Percentiles rank a stretch among this genome's conserved stretches.
These are phyloP conservation scores for Lipophrys pholis DNA, from an alignment of 2,113 vertebrate species.

Conservation along the genomic window DNA sequence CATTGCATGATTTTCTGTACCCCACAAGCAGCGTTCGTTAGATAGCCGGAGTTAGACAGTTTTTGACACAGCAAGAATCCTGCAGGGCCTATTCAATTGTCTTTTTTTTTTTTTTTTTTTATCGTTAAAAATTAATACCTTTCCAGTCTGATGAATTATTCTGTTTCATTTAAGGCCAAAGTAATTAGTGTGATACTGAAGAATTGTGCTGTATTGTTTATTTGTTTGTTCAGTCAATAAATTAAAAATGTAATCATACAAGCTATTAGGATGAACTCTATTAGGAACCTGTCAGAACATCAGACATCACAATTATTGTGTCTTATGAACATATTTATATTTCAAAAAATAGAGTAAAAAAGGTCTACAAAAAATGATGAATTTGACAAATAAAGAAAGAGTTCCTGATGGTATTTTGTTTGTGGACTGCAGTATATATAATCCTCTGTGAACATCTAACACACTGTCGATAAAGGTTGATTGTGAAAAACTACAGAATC, in stretches of 20 bases:
- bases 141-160: background rate
- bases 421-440: no score
- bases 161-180: background rate
- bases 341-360: no score
- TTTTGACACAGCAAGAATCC: background rate
- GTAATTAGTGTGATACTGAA: background rate
- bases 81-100: background rate
- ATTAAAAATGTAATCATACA: no score
- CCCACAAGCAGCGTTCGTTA: background rate
- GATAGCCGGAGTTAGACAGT: background rate
- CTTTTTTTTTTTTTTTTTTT: background rate
- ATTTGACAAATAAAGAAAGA: no score
- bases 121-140: background rate
- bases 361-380: no score
- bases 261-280: no score
- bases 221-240: background rate
- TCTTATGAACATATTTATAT: no score
- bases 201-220: background rate
- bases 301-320: no score
- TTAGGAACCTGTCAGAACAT: no score
- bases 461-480: conserved; percentile 38
- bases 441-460: conserved; percentile 26
- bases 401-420: no score
- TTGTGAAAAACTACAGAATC: conserved; percentile 46
- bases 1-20: background rate